These are phyloP conservation scores for Dasysyrphus albostriatus DNA, from an alignment of 2,888 invertebrate genomes.

Conservation along the genomic window DNA sequence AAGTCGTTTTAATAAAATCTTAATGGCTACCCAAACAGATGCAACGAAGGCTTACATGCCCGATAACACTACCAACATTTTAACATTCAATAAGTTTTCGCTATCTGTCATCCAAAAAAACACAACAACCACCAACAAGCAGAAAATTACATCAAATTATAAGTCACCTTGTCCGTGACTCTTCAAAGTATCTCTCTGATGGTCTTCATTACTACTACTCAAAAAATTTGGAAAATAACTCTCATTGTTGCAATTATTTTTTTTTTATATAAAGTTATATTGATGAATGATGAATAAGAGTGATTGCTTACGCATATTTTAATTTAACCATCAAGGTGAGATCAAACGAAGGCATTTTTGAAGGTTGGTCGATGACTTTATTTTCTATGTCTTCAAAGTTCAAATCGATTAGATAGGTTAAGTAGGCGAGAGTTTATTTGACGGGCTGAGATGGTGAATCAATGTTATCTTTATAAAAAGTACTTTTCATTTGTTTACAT, in stretches of 20 bases:
- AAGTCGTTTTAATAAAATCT: too few species aligned
- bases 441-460: neutral
- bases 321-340: conserved; percentile 13
- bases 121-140: neutral
- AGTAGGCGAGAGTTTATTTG: neutral
- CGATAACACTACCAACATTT: neutral
- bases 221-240: neutral
- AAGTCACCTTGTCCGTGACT: conserved; percentile 44
- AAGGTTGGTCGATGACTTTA: conserved; percentile 40
- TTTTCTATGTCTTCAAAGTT: neutral
- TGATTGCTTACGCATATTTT: neutral
- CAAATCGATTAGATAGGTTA: conserved; percentile 8
- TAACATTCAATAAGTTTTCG: neutral
- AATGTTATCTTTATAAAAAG: too few species aligned
- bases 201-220: conserved; percentile 28
- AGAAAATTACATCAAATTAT: conserved; percentile 57
- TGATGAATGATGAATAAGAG: conserved; percentile 6
- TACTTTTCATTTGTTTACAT: too few species aligned
- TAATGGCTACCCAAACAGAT: too few species aligned
- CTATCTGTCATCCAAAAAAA: neutral
- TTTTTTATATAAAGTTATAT: neutral
- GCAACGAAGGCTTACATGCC: too few species aligned
- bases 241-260: conserved; percentile 24
- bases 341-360: neutral
- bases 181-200: neutral